phyloP scores from a whole-genome alignment of 2,888 invertebrate species.

The Lithophane ornitopus region DNA sequence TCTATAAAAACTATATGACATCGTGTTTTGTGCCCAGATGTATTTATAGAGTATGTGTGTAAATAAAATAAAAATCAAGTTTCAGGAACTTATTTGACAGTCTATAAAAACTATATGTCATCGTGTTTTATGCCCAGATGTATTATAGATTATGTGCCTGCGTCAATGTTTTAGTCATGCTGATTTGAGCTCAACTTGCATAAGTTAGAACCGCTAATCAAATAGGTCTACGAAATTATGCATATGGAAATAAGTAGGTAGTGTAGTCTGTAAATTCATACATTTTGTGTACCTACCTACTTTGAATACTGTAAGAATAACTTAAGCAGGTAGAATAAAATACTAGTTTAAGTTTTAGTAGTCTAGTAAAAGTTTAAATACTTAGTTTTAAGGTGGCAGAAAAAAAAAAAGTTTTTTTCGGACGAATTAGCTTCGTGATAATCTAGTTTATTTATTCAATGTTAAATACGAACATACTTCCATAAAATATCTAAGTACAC shows the following conservation, averaged over 20 bases:
- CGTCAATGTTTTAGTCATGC: constrained; percentile 11
- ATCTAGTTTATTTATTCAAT: not conserved
- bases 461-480: not conserved
- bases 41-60: too few species aligned
- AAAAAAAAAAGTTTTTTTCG: too few species aligned
- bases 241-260: not conserved
- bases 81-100: constrained; percentile 4
- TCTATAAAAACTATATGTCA: not conserved
- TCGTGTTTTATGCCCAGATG: not conserved
- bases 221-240: not conserved
- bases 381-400: too few species aligned
- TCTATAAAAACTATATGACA: not conserved
- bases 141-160: not conserved
- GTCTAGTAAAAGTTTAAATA: too few species aligned
- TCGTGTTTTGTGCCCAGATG: not conserved
- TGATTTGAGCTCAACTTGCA: constrained; percentile 2
- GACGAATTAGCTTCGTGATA: not conserved
- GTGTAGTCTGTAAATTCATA: not conserved
- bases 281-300: not conserved
- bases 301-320: not conserved
- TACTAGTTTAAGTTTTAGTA: too few species aligned
- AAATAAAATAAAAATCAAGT: not conserved
- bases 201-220: not conserved
- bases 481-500: not conserved
- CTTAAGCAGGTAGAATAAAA: not conserved